These are phyloP conservation scores for Cryptoprocta ferox DNA, from an alignment of 2,797 vertebrate species.

Conservation along the genomic window DNA sequence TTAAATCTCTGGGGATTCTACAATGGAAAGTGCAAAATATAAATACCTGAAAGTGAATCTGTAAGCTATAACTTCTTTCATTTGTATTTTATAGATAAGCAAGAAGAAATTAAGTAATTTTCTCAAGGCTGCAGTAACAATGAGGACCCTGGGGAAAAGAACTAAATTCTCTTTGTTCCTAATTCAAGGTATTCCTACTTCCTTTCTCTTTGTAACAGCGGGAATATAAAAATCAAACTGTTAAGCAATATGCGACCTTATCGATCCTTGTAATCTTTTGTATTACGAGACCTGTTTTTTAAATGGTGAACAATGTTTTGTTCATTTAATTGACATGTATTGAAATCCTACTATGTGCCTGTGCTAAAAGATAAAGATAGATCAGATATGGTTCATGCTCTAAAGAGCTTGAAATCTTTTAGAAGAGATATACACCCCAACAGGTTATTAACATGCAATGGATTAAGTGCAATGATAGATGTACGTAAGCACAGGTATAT, in stretches of 20 bases:
- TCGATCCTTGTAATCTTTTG: slow-evolving; percentile 12
- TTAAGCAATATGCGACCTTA: neutral
- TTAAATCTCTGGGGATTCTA: neutral
- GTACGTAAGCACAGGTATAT: neutral
- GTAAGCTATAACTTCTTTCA: neutral
- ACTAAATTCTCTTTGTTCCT: slow-evolving; percentile 33
- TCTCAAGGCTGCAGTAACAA: neutral
- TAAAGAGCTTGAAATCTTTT: neutral
- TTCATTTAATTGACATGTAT: neutral
- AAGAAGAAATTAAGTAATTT: slow-evolving; percentile 59
- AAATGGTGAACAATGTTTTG: neutral
- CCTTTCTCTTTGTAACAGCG: neutral
- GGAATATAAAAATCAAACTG: neutral
- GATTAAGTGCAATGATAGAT: neutral
- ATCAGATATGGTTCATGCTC: neutral
- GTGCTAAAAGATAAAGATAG: neutral
- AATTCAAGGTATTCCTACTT: neutral
- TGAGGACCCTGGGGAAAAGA: neutral
- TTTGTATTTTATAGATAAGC: slow-evolving; percentile 48
- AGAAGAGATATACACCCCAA: neutral
- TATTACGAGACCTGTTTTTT: neutral
- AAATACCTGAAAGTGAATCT: slow-evolving; percentile 37
- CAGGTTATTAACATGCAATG: neutral
- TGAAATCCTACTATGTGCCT: neutral
- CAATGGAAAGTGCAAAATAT: neutral